Conservation (phyloP, 2,113 vertebrate species). For the Microtus ochrogaster region DNA sequence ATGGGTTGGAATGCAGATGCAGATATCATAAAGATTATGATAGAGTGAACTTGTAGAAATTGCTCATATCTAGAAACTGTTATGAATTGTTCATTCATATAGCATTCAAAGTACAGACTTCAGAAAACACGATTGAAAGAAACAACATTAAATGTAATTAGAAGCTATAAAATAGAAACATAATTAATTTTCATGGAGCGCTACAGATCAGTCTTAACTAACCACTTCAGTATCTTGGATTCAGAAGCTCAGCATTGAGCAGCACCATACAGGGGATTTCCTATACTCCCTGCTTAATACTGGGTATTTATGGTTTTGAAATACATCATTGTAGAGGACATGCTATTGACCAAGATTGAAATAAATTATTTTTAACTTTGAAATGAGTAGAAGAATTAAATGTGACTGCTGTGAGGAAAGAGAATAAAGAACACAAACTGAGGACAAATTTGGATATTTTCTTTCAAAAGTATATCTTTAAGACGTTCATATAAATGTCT, state of each 20-base stretch:
- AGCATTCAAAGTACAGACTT: neutral
- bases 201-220: conserved; percentile 20
- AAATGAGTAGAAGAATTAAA: conserved; percentile 41
- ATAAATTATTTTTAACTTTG: conserved; percentile 48
- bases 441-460: conserved; percentile 1
- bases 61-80: neutral
- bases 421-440: conserved; percentile 4
- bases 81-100: neutral
- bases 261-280: conserved; percentile 24
- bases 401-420: neutral
- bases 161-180: conserved; percentile 40
- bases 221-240: conserved; percentile 19
- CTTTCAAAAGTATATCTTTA: conserved; percentile 11
- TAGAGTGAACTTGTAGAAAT: neutral
- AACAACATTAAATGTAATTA: neutral
- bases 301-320: conserved; percentile 49
- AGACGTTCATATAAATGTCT: conserved; percentile 38
- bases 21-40: neutral
- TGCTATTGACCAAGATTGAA: neutral
- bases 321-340: conserved; percentile 37
- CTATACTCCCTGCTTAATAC: conserved; percentile 8
- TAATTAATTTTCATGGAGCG: conserved; percentile 36
- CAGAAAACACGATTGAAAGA: neutral
- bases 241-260: neutral
- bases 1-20: neutral